A percentile compares a stretch with the other conserved stretches of the same genome.
Evolutionary conservation across 2,888 invertebrate genomes (phyloP).

Genomic region (Hirtodrosophila cameraria): DNA sequence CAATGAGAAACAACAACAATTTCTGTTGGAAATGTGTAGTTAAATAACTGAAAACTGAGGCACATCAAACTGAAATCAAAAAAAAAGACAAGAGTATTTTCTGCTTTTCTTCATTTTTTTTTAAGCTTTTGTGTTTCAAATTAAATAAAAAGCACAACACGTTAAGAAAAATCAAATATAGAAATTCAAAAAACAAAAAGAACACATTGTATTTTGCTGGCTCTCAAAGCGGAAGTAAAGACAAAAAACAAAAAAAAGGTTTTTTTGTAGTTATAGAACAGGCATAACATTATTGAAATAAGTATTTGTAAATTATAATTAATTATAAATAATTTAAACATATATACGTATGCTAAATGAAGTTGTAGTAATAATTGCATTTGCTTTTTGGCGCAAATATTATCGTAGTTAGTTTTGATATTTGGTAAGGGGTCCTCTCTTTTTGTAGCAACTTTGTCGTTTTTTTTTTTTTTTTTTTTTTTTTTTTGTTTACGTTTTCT

Average conservation of each 20-base stretch:
- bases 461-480: slow-evolving; percentile 33
- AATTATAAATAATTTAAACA: slow-evolving; percentile 13
- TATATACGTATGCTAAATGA: slow-evolving; percentile 50
- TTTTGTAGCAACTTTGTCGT: slow-evolving; percentile 49
- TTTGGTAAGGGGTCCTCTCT: slow-evolving; percentile 77
- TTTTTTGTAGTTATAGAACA: slow-evolving; percentile 61
- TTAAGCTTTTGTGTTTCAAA: slow-evolving; percentile 32
- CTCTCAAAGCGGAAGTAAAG: slow-evolving; percentile 34
- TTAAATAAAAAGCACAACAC: slow-evolving; percentile 63
- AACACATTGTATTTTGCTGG: slow-evolving; percentile 52
- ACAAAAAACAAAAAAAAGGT: slow-evolving; percentile 35
- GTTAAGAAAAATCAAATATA: slow-evolving; percentile 37
- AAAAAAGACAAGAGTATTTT: slow-evolving; percentile 52
- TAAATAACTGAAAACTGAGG: slow-evolving; percentile 50
- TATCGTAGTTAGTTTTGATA: slow-evolving; percentile 37
- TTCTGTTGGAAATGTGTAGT: slow-evolving; percentile 71
- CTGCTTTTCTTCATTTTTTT: slow-evolving; percentile 39
- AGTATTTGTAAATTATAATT: slow-evolving; percentile 15
- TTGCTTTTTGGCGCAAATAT: slow-evolving; percentile 49
- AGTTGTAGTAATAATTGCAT: slow-evolving; percentile 41
- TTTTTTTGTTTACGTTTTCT: slow-evolving; percentile 53
- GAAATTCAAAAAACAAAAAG: slow-evolving; percentile 32
- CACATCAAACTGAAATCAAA: slow-evolving; percentile 53
- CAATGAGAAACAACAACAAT: slow-evolving; percentile 74
- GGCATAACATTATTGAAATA: slow-evolving; percentile 50